These are phyloP conservation scores for Potorous gilbertii DNA, from an alignment of 2,797 vertebrate genomes.

Conservation along the genomic window DNA sequence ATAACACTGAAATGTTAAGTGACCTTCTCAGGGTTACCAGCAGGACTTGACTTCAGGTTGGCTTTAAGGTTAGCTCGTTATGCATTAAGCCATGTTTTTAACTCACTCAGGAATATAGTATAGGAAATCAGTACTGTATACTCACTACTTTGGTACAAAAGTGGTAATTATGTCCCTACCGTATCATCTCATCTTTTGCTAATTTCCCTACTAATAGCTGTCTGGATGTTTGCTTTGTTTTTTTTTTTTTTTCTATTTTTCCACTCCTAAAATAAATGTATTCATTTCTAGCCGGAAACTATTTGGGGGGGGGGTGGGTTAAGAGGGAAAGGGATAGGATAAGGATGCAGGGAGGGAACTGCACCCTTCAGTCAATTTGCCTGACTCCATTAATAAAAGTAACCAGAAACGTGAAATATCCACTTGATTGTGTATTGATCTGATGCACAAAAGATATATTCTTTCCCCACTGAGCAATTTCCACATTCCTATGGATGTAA, in stretches of 20 bases:
- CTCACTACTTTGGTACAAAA: background rate
- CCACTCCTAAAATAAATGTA: background rate
- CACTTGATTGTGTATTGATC: background rate
- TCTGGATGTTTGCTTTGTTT: background rate
- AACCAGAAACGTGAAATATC: conserved; percentile 7
- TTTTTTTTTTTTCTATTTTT: conserved; percentile 13
- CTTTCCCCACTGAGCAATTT: conserved; percentile 39
- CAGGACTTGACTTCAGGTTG: background rate
- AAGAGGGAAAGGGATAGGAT: background rate
- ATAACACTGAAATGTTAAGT: background rate
- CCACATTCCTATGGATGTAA: conserved; percentile 48
- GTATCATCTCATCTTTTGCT: background rate
- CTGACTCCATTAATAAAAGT: conserved; percentile 5
- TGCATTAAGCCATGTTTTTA: background rate
- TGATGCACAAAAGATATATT: conserved; percentile 14
- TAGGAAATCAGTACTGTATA: background rate
- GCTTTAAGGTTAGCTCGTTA: background rate
- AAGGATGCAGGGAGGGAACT: background rate
- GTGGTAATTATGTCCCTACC: background rate
- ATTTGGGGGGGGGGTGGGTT: background rate
- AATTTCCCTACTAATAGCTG: background rate
- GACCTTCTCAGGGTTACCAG: background rate
- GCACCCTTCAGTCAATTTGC: background rate
- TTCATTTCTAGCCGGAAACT: background rate
- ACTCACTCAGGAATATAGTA: background rate